Base-by-base conservation (phyloP, 2,797 vertebrate genomes). In the Fratercula arctica region DNA sequence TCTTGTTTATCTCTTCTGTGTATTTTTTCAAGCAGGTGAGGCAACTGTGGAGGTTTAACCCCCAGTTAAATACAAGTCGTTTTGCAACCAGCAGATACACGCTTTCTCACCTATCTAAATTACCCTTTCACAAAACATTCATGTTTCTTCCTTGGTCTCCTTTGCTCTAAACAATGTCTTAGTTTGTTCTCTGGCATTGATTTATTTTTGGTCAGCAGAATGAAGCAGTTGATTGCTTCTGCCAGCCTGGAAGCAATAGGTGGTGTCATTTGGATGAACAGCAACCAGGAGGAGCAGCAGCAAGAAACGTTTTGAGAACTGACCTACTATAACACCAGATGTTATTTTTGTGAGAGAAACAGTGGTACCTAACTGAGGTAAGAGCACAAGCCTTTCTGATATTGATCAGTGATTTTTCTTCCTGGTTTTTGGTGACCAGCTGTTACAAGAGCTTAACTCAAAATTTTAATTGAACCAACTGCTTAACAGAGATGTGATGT, bases 301-400 rank as follows among this genome's bases (percentile, higher is more conserved):
- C 23, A 85, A 54, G 56, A 67, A 70, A 6, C 48, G 48, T 59
- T 79, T 63, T 24, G 26, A 60, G 63, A 82, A 29, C 20, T 74
- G 41, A 26, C 45, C 24, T 15, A 3, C 60, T 26, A 10, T 45
- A 64, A 43, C 19, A 41, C 31, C 2, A 21, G 0, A 0, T 41
- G 23, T 11, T 77, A 37, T 87, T 87, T 94, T 64, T 72, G 16
- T 59, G 45, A 51, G 50, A 75, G 29, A 41, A 61, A 31, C 18
- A 11, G 7, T 60, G 45, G 53, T 15, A 80, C 26, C 26, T 41
- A 29, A 53, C 21, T 67, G 63, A 72, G 29, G 39, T 59, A 28
- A 72, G 21, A 93, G 33, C 21, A 16, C 31, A 37, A 74, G 41
- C 21, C 74, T 61, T 85, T 79, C 56, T 60, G 43, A 20, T 74